A percentile compares a stretch with the other conserved stretches of the same genome.
phyloP scores from a whole-genome alignment of 2,888 invertebrate species.

The Pseudococcus longispinus region DNA sequence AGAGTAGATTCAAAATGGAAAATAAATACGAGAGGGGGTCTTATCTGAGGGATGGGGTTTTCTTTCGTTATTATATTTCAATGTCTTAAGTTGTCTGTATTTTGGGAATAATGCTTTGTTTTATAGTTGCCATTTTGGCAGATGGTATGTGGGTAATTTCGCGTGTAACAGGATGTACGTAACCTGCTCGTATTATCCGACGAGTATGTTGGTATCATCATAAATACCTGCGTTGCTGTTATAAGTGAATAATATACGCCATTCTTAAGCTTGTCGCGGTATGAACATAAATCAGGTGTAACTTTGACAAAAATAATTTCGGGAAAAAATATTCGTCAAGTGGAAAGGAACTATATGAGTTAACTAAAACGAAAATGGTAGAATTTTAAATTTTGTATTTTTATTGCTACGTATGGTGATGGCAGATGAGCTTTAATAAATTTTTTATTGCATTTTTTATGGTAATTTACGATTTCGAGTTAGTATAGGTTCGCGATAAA shows the following conservation, averaged over 20 bases:
- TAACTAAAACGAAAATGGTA: not conserved
- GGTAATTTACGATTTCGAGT: not conserved
- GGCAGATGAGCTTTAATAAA: no score
- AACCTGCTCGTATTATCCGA: not conserved
- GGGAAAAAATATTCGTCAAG: not conserved
- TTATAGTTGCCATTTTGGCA: not conserved
- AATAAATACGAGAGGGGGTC: not conserved
- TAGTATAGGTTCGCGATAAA: not conserved
- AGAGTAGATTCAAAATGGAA: no score
- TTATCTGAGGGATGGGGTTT: not conserved
- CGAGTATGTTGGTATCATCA: not conserved
- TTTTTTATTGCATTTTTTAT: no score
- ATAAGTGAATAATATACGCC: not conserved
- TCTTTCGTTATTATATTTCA: not conserved
- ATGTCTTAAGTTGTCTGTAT: not conserved
- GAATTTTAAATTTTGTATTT: no score
- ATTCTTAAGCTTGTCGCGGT: not conserved
- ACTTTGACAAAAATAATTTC: not conserved
- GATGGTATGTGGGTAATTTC: not conserved
- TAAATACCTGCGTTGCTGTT: not conserved
- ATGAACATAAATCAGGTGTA: not conserved
- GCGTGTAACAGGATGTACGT: constrained; percentile 4
- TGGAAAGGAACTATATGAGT: not conserved
- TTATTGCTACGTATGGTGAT: no score
- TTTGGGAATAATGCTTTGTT: not conserved